Evolutionary conservation across 2,113 vertebrate genomes (phyloP).

Genomic region (Pteropus alecto): DNA sequence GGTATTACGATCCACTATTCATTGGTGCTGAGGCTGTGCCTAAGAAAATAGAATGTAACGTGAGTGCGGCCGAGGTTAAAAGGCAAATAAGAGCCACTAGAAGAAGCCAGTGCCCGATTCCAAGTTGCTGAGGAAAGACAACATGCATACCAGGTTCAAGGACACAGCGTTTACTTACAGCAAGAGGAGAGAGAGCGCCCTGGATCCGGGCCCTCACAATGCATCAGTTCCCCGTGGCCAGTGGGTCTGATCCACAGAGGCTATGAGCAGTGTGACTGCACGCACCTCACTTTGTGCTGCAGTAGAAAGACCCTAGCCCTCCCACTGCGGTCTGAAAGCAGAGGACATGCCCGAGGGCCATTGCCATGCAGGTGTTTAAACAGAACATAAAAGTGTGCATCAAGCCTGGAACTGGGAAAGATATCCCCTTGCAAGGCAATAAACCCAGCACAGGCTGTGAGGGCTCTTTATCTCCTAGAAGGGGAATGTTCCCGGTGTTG

Average conservation of each 20-base stretch:
- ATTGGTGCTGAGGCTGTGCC: no score
- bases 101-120: neutral
- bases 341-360: neutral
- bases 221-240: no score
- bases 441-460: neutral
- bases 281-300: neutral
- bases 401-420: neutral
- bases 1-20: neutral
- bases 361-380: neutral
- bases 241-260: no score
- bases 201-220: fast-evolving
- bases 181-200: no score
- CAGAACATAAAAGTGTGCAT: fast-evolving
- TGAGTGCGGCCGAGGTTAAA: neutral
- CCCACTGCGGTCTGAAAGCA: neutral
- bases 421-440: neutral
- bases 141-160: fast-evolving
- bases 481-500: neutral
- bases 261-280: fast-evolving
- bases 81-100: neutral
- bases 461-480: no score
- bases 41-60: fast-evolving
- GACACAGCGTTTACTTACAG: neutral
- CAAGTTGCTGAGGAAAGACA: neutral
- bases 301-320: fast-evolving